Base-by-base conservation (phyloP, 2,113 vertebrate genomes). In the Myotis davidii region DNA sequence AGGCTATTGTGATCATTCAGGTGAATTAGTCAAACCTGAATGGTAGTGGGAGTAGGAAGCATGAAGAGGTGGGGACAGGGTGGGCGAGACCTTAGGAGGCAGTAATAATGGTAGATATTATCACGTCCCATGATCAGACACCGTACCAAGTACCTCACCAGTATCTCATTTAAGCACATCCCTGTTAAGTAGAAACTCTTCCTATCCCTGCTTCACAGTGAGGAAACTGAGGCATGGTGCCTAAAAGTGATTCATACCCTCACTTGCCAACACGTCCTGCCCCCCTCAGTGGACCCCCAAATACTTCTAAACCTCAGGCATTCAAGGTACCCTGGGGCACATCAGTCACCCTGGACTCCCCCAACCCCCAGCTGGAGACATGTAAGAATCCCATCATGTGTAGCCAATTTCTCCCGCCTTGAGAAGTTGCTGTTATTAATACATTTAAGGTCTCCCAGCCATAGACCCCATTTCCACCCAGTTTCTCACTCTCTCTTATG, bases 311-410 rank as follows among this genome's bases (percentile, higher is more conserved):
- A 34, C 21, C 65, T 72, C 67, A 39, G 32, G n/a, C 27, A 37
- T 12, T 16, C 16, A 18, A 54, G 61, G 18, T 32, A 37, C 29
- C 8, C 23, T 12, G 50, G 73, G 17, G 37, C 8, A 9, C 4
- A 6, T 37, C 37, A 34, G 21, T 18, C 78, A 27, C 34, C 16
- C 52, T 13, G n/a, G 42, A n/a, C 23, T 0, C 18, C 32, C 50
- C 37, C 0, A 7, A 2, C 6, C 21, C 42, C 61, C 56, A 7
- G 21, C 0, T n/a, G 29, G 78, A 74, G 59, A 76, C 88, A 20
- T 1, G 0, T 16, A 21, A 32, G 59, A 25, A 39, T 29, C 42
- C 48, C 2, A 0, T 3, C 92, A 12, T 25, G 48, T n/a, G 77
- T 52, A 10, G n/a, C 37, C 56, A 50, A n/a, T 16, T 72, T 83